These are phyloP conservation scores for Chelon labrosus DNA, from an alignment of 2,797 vertebrate genomes.

Conservation along the genomic window DNA sequence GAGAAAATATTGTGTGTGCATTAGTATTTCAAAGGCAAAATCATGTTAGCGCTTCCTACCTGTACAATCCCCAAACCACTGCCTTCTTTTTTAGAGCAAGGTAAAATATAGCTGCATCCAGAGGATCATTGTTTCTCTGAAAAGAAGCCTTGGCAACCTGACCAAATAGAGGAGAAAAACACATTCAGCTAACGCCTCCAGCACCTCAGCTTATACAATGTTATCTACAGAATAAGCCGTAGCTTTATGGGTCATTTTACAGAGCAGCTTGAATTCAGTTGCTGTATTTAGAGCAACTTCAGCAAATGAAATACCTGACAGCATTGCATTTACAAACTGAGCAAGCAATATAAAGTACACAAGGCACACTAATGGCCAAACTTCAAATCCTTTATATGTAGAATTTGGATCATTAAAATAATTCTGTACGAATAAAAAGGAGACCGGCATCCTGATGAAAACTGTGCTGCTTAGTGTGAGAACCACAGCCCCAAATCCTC, in stretches of 20 bases:
- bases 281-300: slow-evolving; percentile 20
- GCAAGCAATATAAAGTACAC: slow-evolving; percentile 20
- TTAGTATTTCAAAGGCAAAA: slow-evolving; percentile 32
- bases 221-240: slow-evolving; percentile 36
- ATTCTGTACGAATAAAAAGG: neutral
- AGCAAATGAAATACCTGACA: slow-evolving; percentile 20
- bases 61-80: slow-evolving; percentile 98
- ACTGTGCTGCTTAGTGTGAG: neutral
- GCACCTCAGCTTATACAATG: slow-evolving; percentile 2
- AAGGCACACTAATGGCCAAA: slow-evolving; percentile 6
- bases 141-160: slow-evolving; percentile 98
- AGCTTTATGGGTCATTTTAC: slow-evolving; percentile 47
- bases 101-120: slow-evolving; percentile 98
- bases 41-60: slow-evolving; percentile 81
- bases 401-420: slow-evolving; percentile 12
- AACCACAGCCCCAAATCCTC: neutral
- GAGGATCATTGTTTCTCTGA: slow-evolving; percentile 94
- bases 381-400: slow-evolving; percentile 8
- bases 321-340: slow-evolving; percentile 32
- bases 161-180: slow-evolving; percentile 37
- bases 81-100: slow-evolving; percentile 98
- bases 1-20: neutral
- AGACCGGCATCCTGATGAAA: neutral
- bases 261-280: slow-evolving; percentile 7
- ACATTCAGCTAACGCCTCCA: slow-evolving; percentile 16